Percentiles rank a stretch among this genome's conserved stretches.
Evolutionary conservation across 2,888 invertebrate species (phyloP).

Genomic region (Agrotis puta): DNA sequence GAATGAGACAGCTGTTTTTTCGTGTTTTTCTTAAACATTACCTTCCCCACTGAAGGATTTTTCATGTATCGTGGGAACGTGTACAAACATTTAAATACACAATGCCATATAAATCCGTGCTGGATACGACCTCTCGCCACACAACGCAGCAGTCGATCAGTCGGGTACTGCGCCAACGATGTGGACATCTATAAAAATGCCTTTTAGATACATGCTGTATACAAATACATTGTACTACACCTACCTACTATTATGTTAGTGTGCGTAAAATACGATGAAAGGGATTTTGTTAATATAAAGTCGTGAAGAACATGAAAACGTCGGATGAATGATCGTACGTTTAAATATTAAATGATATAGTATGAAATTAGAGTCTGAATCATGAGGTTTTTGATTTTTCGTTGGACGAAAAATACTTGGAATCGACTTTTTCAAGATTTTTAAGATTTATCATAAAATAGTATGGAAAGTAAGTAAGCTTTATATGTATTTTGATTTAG

Average conservation of each 20-base stretch:
- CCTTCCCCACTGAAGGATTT: too few relatives aligned
- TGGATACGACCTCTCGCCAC: too few relatives aligned
- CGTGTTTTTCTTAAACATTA: too few relatives aligned
- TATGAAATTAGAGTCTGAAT: conserved; percentile 37
- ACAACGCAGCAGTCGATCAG: too few relatives aligned
- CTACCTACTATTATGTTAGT: conserved; percentile 32
- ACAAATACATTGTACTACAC: not conserved
- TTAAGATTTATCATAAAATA: not conserved
- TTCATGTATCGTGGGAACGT: too few relatives aligned
- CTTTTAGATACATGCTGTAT: not conserved
- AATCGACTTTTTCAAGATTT: conserved; percentile 19
- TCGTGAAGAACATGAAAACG: conserved; percentile 56
- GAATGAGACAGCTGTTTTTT: too few relatives aligned
- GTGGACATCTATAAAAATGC: too few relatives aligned
- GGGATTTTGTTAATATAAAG: conserved; percentile 53
- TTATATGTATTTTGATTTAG: not conserved
- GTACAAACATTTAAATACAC: not conserved
- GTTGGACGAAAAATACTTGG: not conserved
- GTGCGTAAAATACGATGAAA: conserved; percentile 55
- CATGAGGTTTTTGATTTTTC: conserved; percentile 11
- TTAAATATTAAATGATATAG: conserved; percentile 43
- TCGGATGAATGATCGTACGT: conserved; percentile 47
- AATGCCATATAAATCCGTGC: too few relatives aligned
- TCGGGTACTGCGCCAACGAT: too few relatives aligned
- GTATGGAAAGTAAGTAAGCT: not conserved